These are phyloP conservation scores for Molossus molossus DNA, from an alignment of 2,797 vertebrate genomes.

Conservation along the genomic window DNA sequence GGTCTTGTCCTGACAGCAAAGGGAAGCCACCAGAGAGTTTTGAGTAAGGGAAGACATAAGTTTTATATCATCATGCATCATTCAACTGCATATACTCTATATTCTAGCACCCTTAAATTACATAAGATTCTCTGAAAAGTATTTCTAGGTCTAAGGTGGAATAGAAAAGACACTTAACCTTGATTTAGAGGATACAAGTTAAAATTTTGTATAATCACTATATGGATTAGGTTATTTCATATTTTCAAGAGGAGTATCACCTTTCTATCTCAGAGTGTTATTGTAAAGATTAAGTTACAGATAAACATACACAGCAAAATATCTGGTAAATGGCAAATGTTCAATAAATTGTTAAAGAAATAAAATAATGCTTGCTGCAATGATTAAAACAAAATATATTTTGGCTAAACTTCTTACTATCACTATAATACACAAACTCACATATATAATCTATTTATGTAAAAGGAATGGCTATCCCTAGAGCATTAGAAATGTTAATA, in stretches of 20 bases:
- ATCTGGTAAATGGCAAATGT: background rate
- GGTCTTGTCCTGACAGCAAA: background rate
- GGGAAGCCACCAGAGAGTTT: constrained; percentile 3
- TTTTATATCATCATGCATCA: background rate
- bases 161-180: background rate
- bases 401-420: background rate
- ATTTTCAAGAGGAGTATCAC: constrained; percentile 22
- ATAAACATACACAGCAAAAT: background rate
- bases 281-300: background rate
- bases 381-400: constrained; percentile 41
- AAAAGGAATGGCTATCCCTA: background rate
- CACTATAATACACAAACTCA: background rate
- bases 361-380: background rate
- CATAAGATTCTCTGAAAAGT: constrained; percentile 8
- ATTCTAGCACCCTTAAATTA: constrained; percentile 3
- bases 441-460: background rate
- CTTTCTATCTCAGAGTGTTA: background rate
- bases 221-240: background rate
- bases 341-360: constrained; percentile 20
- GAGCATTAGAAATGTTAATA: background rate
- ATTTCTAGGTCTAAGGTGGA: background rate
- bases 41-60: background rate
- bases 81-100: background rate
- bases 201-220: background rate
- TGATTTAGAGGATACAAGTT: background rate